phyloP scores from a whole-genome alignment of 1,140 invertebrate genomes.

The Polypedilum pembai region DNA sequence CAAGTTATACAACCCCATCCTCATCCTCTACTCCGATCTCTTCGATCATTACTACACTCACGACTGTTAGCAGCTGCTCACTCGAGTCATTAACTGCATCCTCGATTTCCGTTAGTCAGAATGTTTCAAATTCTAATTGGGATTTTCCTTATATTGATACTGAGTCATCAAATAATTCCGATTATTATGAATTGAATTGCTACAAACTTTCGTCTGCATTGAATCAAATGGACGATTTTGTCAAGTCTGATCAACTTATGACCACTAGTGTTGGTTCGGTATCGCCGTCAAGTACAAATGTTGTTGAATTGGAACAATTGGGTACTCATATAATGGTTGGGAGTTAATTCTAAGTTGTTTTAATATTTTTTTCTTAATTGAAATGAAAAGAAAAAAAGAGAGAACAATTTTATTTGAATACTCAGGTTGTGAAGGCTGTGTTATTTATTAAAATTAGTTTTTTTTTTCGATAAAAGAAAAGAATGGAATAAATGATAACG shows the following conservation, averaged over 20 bases:
- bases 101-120: neutral
- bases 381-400: neutral
- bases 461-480: neutral
- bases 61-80: neutral
- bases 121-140: neutral
- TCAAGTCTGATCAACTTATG: slow-evolving; percentile 7
- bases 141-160: slow-evolving; percentile 15
- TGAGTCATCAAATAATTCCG: slow-evolving; percentile 4
- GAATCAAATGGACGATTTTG: slow-evolving; percentile 22
- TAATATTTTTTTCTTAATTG: no score
- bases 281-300: neutral
- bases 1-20: neutral
- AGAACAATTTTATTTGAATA: neutral
- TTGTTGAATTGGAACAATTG: slow-evolving; percentile 3
- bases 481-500: neutral
- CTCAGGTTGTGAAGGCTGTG: slow-evolving; percentile 28
- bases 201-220: neutral
- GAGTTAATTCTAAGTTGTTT: slow-evolving; percentile 11
- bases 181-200: slow-evolving; percentile 15
- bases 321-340: slow-evolving; percentile 15
- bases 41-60: neutral
- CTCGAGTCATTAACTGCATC: neutral
- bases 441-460: neutral
- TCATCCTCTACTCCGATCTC: neutral
- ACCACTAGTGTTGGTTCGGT: neutral